Evolutionary conservation across 2,113 vertebrate genomes (phyloP).

Genomic region (Sciurus niger): DNA sequence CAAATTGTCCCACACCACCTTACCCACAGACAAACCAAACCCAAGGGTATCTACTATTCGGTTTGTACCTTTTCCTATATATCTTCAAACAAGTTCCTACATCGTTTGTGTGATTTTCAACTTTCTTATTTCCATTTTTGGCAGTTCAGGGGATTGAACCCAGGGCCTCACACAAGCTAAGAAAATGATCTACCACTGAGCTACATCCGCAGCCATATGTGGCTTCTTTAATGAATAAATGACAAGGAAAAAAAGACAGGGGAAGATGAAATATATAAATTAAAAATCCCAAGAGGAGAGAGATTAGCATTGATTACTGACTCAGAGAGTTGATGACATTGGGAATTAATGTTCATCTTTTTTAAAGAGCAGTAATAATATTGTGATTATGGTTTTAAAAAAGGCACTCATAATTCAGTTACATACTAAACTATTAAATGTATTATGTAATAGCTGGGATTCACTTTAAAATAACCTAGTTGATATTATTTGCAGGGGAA

Average conservation of each 20-base stretch:
- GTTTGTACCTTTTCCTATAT: neutral
- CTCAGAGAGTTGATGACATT: neutral
- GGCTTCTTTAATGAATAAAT: neutral
- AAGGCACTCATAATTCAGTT: neutral
- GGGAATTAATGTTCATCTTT: neutral
- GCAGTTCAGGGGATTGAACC: no score
- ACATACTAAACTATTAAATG: neutral
- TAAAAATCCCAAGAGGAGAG: no score
- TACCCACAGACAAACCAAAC: neutral
- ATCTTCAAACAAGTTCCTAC: slow-evolving; percentile 22
- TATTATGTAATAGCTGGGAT: neutral
- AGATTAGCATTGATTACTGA: neutral
- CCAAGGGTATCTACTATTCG: neutral
- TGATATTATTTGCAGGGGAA: neutral
- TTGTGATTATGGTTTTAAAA: neutral
- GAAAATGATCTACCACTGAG: neutral
- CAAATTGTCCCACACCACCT: neutral
- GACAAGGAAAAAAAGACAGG: neutral
- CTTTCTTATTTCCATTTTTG: neutral
- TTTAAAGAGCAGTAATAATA: neutral
- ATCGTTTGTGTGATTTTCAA: neutral
- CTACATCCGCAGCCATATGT: no score
- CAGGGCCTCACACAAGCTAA: no score
- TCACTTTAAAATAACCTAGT: no score
- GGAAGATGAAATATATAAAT: neutral